phyloP scores from a whole-genome alignment of 2,888 invertebrate genomes.

The Himalopsyche tibetana region DNA sequence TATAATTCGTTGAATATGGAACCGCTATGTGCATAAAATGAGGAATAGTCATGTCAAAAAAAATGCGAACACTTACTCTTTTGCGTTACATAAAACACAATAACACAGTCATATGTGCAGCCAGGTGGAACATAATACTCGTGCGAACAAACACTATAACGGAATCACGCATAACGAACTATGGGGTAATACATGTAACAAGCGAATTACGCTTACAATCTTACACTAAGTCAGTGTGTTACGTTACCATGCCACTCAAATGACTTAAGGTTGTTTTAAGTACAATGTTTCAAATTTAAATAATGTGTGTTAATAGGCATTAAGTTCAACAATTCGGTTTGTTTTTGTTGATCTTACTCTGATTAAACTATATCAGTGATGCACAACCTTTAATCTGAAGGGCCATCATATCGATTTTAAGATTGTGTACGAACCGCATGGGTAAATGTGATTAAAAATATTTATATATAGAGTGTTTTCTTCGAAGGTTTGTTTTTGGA shows the following conservation, averaged over 20 bases:
- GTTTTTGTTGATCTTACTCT: background rate
- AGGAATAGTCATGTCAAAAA: too few relatives aligned
- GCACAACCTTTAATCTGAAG: too few relatives aligned
- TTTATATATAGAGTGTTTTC: too few relatives aligned
- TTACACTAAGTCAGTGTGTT: background rate
- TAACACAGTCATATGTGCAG: background rate
- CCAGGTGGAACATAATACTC: background rate
- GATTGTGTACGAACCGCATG: too few relatives aligned
- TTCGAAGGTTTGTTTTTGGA: too few relatives aligned
- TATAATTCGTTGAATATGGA: too few relatives aligned
- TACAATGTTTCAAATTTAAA: background rate
- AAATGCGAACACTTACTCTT: too few relatives aligned
- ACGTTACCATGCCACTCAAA: background rate
- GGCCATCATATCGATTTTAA: too few relatives aligned
- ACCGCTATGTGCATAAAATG: too few relatives aligned
- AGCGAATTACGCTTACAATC: background rate
- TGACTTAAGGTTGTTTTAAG: background rate
- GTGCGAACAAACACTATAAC: constrained; percentile 3
- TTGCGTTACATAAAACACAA: too few relatives aligned
- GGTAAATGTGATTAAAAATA: too few relatives aligned
- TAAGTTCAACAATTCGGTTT: background rate
- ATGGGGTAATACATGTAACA: background rate
- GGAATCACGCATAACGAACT: constrained; percentile 8
- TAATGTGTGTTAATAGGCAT: background rate
- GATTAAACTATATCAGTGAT: too few relatives aligned